Conservation (phyloP, 2,113 vertebrate species). For the Chauna torquata region DNA sequence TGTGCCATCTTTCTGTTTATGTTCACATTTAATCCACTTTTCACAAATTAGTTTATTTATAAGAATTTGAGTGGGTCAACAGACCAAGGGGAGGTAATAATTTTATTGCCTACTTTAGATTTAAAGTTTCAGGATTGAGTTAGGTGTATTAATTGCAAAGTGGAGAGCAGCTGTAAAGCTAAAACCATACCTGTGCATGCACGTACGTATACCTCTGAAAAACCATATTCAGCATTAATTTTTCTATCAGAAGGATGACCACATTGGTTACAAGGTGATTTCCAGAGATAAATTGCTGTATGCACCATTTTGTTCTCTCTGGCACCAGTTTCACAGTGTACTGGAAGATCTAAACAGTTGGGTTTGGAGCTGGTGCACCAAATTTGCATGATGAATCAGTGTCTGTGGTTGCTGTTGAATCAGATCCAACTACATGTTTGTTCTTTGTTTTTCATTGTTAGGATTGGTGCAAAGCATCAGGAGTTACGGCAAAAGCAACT, state of each 20-base stretch:
- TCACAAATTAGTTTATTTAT: conserved; percentile 53
- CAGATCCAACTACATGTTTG: background rate
- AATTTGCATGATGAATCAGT: background rate
- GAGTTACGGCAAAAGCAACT: conserved; percentile 85
- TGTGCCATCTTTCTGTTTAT: conserved; percentile 48
- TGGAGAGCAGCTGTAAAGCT: background rate
- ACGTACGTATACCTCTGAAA: background rate
- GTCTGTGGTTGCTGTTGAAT: background rate
- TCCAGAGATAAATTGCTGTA: background rate
- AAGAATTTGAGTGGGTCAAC: conserved; percentile 5
- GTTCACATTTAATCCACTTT: conserved; percentile 65
- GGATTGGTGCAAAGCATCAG: conserved; percentile 90
- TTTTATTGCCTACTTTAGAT: conserved; percentile 24
- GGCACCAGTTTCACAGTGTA: background rate
- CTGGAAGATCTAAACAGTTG: background rate
- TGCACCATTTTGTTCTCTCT: background rate
- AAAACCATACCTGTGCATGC: background rate
- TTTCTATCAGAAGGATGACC: background rate
- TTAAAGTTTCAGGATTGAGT: background rate
- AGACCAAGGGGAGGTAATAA: background rate
- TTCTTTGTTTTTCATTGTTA: conserved; percentile 61
- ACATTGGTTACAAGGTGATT: background rate
- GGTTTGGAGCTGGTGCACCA: background rate
- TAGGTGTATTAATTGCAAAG: background rate
- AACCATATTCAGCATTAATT: background rate